phyloP scores from a whole-genome alignment of 2,888 invertebrate genomes.

The Tetragnatha montana region DNA sequence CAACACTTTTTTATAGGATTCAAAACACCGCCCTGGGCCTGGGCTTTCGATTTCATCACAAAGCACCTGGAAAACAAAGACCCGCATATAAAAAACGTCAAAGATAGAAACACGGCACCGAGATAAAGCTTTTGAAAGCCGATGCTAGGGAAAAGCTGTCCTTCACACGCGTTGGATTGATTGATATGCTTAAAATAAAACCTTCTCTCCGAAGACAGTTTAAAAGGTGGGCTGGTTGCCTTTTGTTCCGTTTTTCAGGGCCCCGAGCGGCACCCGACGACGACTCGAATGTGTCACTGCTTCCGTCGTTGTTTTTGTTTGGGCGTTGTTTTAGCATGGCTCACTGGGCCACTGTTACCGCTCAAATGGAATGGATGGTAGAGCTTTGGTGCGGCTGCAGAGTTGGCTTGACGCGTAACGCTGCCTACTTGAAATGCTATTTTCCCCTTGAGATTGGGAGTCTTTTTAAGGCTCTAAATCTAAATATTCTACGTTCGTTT shows the following conservation, averaged over 20 bases:
- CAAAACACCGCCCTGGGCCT: conserved; percentile 21
- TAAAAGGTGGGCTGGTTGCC: conserved; percentile 19
- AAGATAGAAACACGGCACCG: conserved; percentile 34
- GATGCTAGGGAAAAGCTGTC: conserved; percentile 39
- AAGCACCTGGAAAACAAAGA: conserved; percentile 11
- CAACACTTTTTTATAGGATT: no score
- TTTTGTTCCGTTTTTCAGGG: conserved; percentile 25
- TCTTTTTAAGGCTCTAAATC: neutral
- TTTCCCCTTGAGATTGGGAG: neutral
- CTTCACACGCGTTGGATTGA: conserved; percentile 44
- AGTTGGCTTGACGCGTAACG: neutral
- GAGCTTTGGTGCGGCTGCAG: neutral
- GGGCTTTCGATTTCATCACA: neutral
- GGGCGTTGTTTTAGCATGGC: neutral
- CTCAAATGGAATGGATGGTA: neutral
- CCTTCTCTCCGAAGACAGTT: conserved; percentile 31
- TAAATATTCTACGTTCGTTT: no score
- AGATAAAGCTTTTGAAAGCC: conserved; percentile 32
- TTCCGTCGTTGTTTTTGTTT: conserved; percentile 3
- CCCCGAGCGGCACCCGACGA: conserved; percentile 35
- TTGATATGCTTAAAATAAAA: conserved; percentile 64
- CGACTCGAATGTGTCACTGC: conserved; percentile 22
- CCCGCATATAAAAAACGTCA: neutral
- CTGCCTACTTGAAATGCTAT: neutral
- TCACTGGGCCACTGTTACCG: neutral